Base-by-base conservation (phyloP, 2,888 invertebrate species). In the Pollenia griseotomentosa region DNA sequence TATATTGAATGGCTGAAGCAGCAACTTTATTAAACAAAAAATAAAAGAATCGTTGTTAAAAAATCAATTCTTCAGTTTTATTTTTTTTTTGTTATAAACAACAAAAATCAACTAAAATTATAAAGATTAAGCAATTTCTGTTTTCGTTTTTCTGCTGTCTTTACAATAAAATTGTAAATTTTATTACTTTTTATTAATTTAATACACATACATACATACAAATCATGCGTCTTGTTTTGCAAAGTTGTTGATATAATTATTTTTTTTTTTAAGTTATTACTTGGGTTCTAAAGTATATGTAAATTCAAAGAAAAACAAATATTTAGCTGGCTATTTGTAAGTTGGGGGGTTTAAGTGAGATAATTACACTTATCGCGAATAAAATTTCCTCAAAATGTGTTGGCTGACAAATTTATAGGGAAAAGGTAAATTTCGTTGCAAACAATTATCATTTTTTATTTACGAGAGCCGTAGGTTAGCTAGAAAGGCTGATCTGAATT, bases 1-100 rank as follows among this genome's bases (percentile, higher is more conserved):
- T 90, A 89, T 92, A 90, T 88, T 90, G 92, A 91, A 90, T 86
- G 87, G 88, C 88, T 89, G 88, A 90, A 74, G 88, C 71, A 82
- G 66, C 73, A 86, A 75, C 85, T 63, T 79, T 83, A 87, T 48
- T 74, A 44, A 83, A 83, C 68, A 84, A 80, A 81, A 85, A 44
- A 23, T 11, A 33, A 42, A 70, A 73, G 71, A 61, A 6, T 6
- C 46, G 48, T 42, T 63, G 48, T 51, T 46, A 40, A 66, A 81
- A 68, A 80, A 74, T 65, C 65, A 81, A 77, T 78, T 83, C 59
- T 77, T 59, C 68, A 59, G 33, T n/a, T n/a, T n/a, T n/a, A 1
- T 77, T 53, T 68, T 7, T 23, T 46, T 51, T 75, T 46, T 74
- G 33, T 42, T 65, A 51, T 51, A 19, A 59, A 79, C 33, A 59